Conservation (phyloP, 2,888 invertebrate species). For the Agriotes lineatus region DNA sequence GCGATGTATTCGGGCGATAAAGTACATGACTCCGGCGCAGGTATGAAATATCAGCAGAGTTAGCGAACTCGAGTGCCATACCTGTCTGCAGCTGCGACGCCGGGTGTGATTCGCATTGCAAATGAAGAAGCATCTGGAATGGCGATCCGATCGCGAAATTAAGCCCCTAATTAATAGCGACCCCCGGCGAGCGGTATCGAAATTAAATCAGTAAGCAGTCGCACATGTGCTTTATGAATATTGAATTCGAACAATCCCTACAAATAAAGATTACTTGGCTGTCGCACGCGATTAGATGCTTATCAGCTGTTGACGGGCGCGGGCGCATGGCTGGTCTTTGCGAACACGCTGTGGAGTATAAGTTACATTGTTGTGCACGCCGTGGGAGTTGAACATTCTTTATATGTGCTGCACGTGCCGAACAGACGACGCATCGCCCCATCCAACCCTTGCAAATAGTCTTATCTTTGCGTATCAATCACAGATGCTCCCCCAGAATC, state of each 20-base stretch:
- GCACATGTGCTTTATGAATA: constrained; percentile 50
- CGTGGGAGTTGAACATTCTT: constrained; percentile 46
- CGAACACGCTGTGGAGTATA: constrained; percentile 42
- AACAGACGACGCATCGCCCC: constrained; percentile 47
- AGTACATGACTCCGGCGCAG: constrained; percentile 40
- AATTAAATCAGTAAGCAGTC: constrained; percentile 48
- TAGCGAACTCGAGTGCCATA: constrained; percentile 33
- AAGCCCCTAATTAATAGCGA: constrained; percentile 35
- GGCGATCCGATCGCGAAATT: constrained; percentile 17
- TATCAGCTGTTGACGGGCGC: constrained; percentile 51
- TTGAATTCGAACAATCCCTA: constrained; percentile 50
- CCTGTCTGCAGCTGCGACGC: constrained; percentile 43
- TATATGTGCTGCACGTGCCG: constrained; percentile 49
- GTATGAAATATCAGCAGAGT: constrained; percentile 48
- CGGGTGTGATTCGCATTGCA: constrained; percentile 46
- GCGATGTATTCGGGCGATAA: constrained; percentile 43
- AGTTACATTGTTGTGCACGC: constrained; percentile 48
- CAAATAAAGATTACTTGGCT: constrained; percentile 47
- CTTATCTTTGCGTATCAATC: constrained; percentile 52
- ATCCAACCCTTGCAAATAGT: constrained; percentile 44
- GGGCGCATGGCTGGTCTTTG: constrained; percentile 27
- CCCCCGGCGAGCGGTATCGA: constrained; percentile 40
- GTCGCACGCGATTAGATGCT: constrained; percentile 52
- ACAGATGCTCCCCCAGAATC: constrained; percentile 48
- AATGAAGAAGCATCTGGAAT: constrained; percentile 46